phyloP scores from a whole-genome alignment of 2,888 invertebrate genomes.

The Liopterus haemorrhoidalis region DNA sequence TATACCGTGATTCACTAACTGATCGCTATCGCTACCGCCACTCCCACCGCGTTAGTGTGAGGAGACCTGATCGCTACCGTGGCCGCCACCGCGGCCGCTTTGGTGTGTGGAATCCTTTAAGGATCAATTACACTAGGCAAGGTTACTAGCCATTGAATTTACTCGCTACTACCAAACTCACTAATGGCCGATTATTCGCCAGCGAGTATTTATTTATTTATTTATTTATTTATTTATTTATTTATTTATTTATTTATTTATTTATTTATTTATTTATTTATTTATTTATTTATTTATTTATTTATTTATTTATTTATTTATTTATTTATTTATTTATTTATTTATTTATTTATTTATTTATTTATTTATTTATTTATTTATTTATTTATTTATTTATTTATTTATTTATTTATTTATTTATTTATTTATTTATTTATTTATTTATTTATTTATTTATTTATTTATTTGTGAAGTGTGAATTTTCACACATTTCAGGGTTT shows the following conservation, averaged over 20 bases:
- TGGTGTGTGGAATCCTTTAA: no score
- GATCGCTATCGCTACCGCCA: no score
- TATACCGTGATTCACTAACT: no score
- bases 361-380: constrained; percentile 13
- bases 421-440: constrained; percentile 9
- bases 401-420: constrained; percentile 12
- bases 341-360: constrained; percentile 3
- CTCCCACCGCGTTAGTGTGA: no score
- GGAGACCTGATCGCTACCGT: no score
- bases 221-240: constrained; percentile 15
- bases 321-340: constrained; percentile 4
- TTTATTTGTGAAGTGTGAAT: no score
- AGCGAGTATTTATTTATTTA: background rate
- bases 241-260: background rate
- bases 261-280: constrained; percentile 1
- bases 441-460: constrained; percentile 9
- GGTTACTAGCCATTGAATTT: no score
- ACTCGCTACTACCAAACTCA: no score
- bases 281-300: constrained; percentile 6
- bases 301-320: background rate
- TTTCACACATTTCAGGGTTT: no score
- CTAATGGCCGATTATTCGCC: no score
- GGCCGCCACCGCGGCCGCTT: no score
- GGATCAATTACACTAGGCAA: no score
- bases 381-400: constrained; percentile 16